Base-by-base conservation (phyloP, 37 sponge, comb jelly and placozoan species). In the Chondrilla cf. caribensis region DNA sequence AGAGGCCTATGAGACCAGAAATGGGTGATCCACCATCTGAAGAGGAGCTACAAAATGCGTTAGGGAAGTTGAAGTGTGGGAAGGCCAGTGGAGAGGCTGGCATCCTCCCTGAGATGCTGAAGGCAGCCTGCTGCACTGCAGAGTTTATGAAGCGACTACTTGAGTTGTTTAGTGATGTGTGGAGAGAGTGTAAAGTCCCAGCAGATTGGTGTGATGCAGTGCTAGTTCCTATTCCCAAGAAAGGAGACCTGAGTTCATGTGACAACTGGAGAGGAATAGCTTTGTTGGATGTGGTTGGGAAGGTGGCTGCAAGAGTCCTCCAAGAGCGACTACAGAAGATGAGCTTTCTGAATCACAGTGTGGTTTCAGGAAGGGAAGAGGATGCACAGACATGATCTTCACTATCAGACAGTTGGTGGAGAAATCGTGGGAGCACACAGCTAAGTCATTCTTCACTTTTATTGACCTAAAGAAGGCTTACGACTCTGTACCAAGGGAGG, bases 211-310 rank as follows among this genome's bases (percentile, higher is more conserved):
- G 26, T 25, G 28, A 65, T n/a, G 67, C 67, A 15, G 28, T 65
- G 26, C 67, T 65, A n/a, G 28, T 65, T 65, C 67, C 67, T 25
- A 65, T 65, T n/a, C 67, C 67, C 26, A 65, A 65, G 67, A 65
- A 65, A 65, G 67, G 67, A 25, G 67, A 65, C 67, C 67, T 65
- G 22, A 65, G 67, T n/a, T 65, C 67, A 65, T 65, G 67, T 65
- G 67, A 65, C 28, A 65, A 65, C 28, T 65, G 67, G 67, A 65
- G 67, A n/a, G 67, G 67, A 25, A 65, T 65, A 25, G 22, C 67
- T 24, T n/a, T 65, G 26, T n/a, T 65, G 22, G 67, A 65, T 65
- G 67, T 65, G 22, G 67, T 65, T 65, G 67, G 67, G 28, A 65
- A 65, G 28, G 22, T 65, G 19, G 67, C 22, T 25, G 67, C 67